Conservation (phyloP, 35 echinoderm and acorn worm species). For the Amphiura filiformis region DNA sequence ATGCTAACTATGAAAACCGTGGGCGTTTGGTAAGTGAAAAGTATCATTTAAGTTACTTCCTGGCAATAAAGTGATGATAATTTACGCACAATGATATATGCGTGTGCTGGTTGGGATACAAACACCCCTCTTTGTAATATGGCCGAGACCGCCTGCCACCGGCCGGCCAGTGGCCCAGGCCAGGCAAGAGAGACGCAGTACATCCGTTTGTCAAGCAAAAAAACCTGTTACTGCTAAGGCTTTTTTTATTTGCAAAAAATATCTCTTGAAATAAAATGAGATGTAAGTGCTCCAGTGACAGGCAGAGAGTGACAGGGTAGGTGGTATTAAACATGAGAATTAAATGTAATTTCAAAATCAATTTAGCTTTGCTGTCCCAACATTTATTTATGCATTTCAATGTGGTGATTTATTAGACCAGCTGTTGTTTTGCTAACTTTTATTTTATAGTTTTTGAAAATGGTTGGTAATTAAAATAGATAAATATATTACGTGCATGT, state of each 20-base stretch:
- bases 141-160: background rate
- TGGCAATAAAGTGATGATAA: too few species aligned
- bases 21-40: background rate
- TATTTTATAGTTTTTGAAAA: too few species aligned
- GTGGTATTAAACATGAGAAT: background rate
- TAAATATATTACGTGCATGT: too few species aligned
- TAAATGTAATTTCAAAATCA: background rate
- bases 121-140: background rate
- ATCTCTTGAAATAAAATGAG: background rate
- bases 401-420: too few species aligned
- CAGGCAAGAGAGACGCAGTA: background rate
- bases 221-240: background rate
- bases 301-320: background rate
- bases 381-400: too few species aligned
- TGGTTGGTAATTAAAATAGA: too few species aligned
- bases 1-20: background rate
- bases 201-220: background rate
- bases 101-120: background rate
- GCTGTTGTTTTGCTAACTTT: too few species aligned
- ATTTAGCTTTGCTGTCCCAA: too few species aligned
- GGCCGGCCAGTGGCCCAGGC: slow-evolving; percentile 6
- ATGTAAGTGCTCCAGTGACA: background rate
- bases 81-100: background rate
- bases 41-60: too few species aligned
- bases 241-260: background rate